Base-by-base conservation (phyloP, 2,113 vertebrate species). In the Chaetura pelagica region DNA sequence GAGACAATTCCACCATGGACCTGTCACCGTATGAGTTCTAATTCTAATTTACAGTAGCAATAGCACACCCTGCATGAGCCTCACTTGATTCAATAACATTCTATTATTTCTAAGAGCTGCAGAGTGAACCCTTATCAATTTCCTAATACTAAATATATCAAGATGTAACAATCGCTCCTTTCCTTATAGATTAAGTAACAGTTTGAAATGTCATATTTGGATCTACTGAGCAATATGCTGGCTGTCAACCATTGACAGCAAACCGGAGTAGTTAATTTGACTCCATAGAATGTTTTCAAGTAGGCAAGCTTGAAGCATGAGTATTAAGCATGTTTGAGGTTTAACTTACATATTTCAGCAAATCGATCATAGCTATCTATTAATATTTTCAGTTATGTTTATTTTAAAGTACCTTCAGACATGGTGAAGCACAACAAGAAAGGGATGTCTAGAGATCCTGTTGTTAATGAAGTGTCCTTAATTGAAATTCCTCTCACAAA, bases 31-130 rank as follows among this genome's bases (percentile, higher is more conserved):
- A 94, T 78, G 76, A 73, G 75, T 42, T 93, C 66, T 96, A 87
- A 96, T 72, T 97, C 88, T 96, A 91, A 96, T 97, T 96, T 95
- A 95, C 87, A 78, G 82, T 35, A 20, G 90, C 90, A 97, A 42
- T 68, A 91, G 81, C 57, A 84, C 51, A 93, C 30, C 29, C 79
- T 76, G 69, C 82, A 62, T 92, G 94, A 95, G 68, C 49, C 84
- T 85, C 51, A 54, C 71, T 84, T 74, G 86, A 87, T 92, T 96
- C 91, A 92, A 62, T 94, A 96, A 77, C 84, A 83, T 95, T 89
- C 59, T 89, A 9, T 96, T 96, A 89, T 96, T 93, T 90, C 78
- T 79, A 67, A 84, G 84, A 94, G 76, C 89, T 58, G 29, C 52
- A 86, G 44, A 88, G 38, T 52, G 77, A 96, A 91, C 74, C 66